A percentile compares a stretch with the other conserved stretches of the same genome.
Evolutionary conservation across 2,113 vertebrate genomes (phyloP).

Genomic region (Petaurus breviceps): DNA sequence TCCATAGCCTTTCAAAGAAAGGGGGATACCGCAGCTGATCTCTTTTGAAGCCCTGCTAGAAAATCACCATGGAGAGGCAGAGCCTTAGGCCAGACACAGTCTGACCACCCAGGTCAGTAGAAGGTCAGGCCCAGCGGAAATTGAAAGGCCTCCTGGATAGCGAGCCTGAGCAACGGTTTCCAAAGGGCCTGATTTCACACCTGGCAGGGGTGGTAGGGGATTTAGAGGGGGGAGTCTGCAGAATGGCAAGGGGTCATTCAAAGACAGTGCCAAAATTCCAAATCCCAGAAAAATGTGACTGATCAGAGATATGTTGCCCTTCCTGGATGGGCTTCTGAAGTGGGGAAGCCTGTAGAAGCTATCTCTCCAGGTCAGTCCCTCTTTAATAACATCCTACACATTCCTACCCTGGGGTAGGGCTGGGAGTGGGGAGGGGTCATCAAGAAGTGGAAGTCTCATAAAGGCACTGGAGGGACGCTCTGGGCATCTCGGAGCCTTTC

Average conservation of each 20-base stretch:
- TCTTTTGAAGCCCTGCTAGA: neutral
- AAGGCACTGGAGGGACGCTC: neutral
- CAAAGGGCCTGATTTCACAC: neutral
- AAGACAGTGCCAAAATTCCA: neutral
- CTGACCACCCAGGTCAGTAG: neutral
- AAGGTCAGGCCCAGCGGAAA: neutral
- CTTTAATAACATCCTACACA: neutral
- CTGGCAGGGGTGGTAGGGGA: neutral
- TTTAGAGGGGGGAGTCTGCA: neutral
- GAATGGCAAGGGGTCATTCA: neutral
- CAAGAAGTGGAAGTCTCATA: neutral
- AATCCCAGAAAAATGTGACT: neutral
- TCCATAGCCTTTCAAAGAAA: neutral
- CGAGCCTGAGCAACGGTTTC: neutral
- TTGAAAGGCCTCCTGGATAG: neutral
- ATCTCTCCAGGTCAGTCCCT: too few species aligned
- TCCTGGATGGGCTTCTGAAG: neutral
- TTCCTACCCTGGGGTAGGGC: neutral
- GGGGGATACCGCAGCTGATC: neutral
- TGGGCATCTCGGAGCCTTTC: neutral
- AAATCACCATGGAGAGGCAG: neutral
- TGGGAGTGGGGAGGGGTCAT: neutral
- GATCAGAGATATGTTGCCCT: neutral
- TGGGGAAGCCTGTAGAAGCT: neutral
- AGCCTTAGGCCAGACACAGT: neutral